These are phyloP conservation scores for Heptranchias perlo DNA, from an alignment of 2,113 vertebrate genomes.

Conservation along the genomic window DNA sequence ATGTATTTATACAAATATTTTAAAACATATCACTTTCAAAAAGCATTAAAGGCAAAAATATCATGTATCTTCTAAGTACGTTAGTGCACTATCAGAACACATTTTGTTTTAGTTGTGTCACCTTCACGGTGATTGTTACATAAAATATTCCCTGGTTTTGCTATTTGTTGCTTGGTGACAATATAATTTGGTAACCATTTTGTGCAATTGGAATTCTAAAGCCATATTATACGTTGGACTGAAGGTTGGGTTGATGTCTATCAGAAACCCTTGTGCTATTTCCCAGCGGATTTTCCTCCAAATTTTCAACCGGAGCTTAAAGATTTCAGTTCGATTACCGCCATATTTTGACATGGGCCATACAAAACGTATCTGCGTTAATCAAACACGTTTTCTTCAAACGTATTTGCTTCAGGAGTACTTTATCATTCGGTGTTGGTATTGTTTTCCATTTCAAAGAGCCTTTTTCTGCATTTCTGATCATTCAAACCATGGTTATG, in stretches of 20 bases:
- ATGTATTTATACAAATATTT: neutral
- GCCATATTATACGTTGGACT: neutral
- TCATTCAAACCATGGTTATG: neutral
- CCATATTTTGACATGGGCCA: slow-evolving; percentile 14
- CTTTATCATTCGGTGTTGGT: neutral
- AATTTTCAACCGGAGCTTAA: neutral
- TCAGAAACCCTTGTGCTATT: neutral
- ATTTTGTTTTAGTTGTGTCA: neutral
- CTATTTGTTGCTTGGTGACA: too few species aligned
- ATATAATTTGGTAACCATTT: neutral
- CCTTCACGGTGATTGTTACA: neutral
- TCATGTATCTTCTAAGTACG: neutral
- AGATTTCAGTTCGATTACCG: neutral
- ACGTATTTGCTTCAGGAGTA: neutral
- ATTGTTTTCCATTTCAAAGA: neutral
- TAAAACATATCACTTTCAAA: neutral
- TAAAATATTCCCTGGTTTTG: neutral
- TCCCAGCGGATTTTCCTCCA: neutral
- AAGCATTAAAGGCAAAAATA: neutral
- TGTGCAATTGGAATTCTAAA: neutral
- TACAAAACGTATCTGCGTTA: neutral
- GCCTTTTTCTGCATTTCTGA: neutral
- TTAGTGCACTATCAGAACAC: neutral
- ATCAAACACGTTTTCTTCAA: slow-evolving; percentile 26
- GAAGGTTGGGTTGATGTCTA: neutral